phyloP scores from a whole-genome alignment of 1,140 invertebrate genomes.

The Lucilia sericata region DNA sequence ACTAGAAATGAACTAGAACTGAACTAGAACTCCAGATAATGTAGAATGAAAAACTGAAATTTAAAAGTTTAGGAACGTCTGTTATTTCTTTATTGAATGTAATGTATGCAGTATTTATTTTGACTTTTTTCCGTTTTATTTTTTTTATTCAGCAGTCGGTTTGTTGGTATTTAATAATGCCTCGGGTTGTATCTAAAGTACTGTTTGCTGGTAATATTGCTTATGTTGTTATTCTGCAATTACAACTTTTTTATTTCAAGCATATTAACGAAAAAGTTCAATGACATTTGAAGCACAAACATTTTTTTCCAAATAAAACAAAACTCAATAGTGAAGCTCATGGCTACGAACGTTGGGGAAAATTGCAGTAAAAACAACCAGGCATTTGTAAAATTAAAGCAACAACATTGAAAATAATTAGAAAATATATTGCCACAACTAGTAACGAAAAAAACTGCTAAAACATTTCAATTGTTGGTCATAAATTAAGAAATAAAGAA shows the following conservation, averaged over 20 bases:
- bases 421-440: slow-evolving; percentile 3
- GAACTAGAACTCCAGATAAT: too few species aligned
- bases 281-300: slow-evolving; percentile 11
- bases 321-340: not conserved
- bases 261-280: slow-evolving; percentile 22
- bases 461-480: slow-evolving; percentile 18
- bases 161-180: slow-evolving; percentile 36
- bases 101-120: not conserved
- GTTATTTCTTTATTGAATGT: not conserved
- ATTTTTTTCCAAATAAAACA: not conserved
- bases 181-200: slow-evolving; percentile 37
- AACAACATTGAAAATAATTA: slow-evolving; percentile 27
- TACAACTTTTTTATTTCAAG: slow-evolving; percentile 8
- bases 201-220: slow-evolving; percentile 37
- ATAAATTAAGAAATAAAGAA: slow-evolving; percentile 1
- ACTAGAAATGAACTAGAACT: too few species aligned
- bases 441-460: not conserved
- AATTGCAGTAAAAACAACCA: not conserved
- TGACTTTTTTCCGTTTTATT: not conserved
- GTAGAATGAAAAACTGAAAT: too few species aligned
- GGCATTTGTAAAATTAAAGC: slow-evolving; percentile 3
- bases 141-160: not conserved
- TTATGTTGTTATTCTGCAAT: slow-evolving; percentile 42
- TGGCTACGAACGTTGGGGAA: not conserved
- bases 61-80: not conserved